Evolutionary conservation across 2,113 vertebrate species (phyloP).

Genomic region (Polyodon spathula): DNA sequence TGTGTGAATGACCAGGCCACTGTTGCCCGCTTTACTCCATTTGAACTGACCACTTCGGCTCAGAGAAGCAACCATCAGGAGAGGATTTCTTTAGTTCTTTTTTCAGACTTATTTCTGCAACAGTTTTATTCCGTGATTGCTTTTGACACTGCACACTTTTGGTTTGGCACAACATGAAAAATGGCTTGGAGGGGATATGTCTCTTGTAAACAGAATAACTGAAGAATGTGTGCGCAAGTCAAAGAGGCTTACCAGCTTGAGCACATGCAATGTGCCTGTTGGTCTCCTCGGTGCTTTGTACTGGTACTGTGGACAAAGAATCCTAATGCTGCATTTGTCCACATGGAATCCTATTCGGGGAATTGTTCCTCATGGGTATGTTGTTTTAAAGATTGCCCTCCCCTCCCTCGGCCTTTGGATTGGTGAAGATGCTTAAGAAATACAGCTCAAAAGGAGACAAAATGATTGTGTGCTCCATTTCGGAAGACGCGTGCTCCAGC

Average conservation of each 20-base stretch:
- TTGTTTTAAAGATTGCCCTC: no score
- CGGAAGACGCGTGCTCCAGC: no score
- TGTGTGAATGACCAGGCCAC: neutral
- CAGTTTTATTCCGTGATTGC: slow-evolving; percentile 28
- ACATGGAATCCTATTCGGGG: no score
- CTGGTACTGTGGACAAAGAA: no score
- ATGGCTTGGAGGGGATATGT: slow-evolving; percentile 26
- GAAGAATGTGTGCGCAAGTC: slow-evolving; percentile 5
- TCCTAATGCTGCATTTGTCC: no score
- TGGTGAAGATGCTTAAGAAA: no score
- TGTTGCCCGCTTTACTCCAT: neutral
- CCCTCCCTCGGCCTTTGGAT: no score
- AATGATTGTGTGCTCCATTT: no score
- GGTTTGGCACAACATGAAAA: slow-evolving; percentile 23
- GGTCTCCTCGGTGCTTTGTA: no score
- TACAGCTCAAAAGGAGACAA: no score
- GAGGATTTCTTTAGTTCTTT: neutral
- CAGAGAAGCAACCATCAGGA: neutral
- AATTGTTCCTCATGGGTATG: no score
- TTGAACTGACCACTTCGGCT: slow-evolving; percentile 1
- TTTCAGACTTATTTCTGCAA: slow-evolving; percentile 25
- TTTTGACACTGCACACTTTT: slow-evolving; percentile 38
- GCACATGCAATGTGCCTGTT: neutral
- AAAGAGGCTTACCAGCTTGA: neutral
- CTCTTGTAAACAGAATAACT: slow-evolving; percentile 13